A percentile compares a stretch with the other conserved stretches of the same genome.
phyloP scores from a whole-genome alignment of 2,113 vertebrate species.

The Phylloscopus whistleri region DNA sequence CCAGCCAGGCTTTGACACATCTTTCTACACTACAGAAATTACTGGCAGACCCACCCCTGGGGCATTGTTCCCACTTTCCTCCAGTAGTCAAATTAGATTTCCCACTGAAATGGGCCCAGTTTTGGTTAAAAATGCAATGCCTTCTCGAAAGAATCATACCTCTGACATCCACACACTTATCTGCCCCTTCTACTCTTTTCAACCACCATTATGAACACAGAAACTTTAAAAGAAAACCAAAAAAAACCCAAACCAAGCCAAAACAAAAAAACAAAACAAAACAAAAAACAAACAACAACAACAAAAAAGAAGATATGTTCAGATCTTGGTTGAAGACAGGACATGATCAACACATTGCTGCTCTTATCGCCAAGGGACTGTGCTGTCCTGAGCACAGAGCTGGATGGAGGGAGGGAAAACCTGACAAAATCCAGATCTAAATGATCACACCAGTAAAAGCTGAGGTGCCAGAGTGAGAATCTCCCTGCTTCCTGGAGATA shows the following conservation, averaged over 20 bases:
- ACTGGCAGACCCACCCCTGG: neutral
- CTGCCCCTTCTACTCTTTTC: neutral
- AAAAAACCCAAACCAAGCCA: too few species aligned
- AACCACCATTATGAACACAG: neutral
- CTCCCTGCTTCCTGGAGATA: neutral
- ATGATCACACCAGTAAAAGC: neutral
- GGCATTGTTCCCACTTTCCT: neutral
- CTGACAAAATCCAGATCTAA: neutral
- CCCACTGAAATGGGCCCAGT: neutral
- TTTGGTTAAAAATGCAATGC: neutral
- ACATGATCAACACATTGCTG: fast-evolving
- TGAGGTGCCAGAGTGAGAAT: neutral
- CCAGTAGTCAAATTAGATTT: neutral
- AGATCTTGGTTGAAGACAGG: neutral
- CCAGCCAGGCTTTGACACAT: neutral
- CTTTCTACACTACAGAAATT: neutral
- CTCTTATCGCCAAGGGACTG: neutral
- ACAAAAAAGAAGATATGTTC: neutral
- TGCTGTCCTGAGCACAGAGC: neutral
- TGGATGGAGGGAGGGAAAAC: neutral
- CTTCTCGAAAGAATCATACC: neutral
- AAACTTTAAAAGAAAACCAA: neutral
- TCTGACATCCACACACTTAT: neutral
- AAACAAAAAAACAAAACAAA: too few species aligned
- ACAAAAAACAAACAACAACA: too few species aligned